Percentiles rank a stretch among this genome's conserved stretches.
Conservation (phyloP, 2,113 vertebrate species). For the Hippocampus zosterae region DNA sequence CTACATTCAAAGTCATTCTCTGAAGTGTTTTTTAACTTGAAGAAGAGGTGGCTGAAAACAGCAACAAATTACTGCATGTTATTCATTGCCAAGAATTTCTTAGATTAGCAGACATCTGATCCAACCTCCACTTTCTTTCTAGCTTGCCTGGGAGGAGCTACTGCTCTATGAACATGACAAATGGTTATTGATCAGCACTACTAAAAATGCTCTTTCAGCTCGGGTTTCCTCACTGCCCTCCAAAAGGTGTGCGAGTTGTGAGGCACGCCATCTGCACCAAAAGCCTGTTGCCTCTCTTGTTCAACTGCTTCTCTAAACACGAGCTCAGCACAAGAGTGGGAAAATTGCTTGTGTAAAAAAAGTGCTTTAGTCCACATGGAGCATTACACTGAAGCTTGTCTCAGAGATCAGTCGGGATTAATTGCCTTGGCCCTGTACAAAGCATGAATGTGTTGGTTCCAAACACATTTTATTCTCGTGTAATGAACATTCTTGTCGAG, state of each 20-base stretch:
- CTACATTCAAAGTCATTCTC: conserved; percentile 13
- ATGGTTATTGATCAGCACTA: conserved; percentile 11
- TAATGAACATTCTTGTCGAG: conserved; percentile 9
- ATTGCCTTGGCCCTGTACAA: conserved; percentile 30
- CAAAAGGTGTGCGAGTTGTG: conserved; percentile 54
- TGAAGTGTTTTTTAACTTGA: background rate
- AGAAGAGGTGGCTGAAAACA: conserved; percentile 1
- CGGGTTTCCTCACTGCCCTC: conserved; percentile 24
- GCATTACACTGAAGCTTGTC: conserved; percentile 61
- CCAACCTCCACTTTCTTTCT: conserved; percentile 27
- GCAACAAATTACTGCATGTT: background rate
- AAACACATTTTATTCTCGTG: background rate
- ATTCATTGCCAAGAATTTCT: conserved; percentile 42
- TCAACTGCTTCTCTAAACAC: background rate
- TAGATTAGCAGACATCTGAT: conserved; percentile 30
- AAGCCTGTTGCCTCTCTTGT: conserved; percentile 5
- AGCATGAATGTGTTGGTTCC: background rate
- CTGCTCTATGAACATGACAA: conserved; percentile 54
- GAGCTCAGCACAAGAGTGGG: conserved; percentile 14
- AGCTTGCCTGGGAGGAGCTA: background rate
- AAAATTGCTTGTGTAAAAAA: conserved; percentile 44
- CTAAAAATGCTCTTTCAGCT: conserved; percentile 39
- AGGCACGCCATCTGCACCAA: conserved; percentile 53
- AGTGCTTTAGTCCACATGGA: conserved; percentile 60
- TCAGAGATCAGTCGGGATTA: conserved; percentile 60